phyloP scores from a whole-genome alignment of 92 coral and sea anemone genomes.

The Muricea muricata region DNA sequence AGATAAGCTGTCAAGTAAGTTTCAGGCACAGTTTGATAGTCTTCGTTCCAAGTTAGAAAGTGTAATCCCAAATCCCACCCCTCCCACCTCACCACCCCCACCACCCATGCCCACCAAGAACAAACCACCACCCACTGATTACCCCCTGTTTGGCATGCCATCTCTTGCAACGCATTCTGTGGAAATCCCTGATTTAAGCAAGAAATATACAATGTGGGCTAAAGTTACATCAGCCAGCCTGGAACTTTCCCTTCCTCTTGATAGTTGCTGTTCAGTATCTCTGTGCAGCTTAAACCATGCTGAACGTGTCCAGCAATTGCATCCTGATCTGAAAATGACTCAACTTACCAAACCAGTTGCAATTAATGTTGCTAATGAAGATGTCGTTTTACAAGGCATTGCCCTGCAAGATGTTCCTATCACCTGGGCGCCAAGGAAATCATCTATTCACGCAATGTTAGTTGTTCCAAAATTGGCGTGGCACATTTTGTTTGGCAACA shows the following conservation, averaged over 20 bases:
- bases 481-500: constrained; percentile 52
- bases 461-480: constrained; percentile 53
- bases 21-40: constrained; percentile 30
- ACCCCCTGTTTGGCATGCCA: constrained; percentile 28
- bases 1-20: constrained; percentile 24
- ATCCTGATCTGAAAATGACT: constrained; percentile 35
- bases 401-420: constrained; percentile 61
- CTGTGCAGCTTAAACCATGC: constrained; percentile 56
- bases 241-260: constrained; percentile 44
- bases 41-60: constrained; percentile 21
- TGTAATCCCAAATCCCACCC: neutral
- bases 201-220: constrained; percentile 36
- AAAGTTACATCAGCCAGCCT: constrained; percentile 50
- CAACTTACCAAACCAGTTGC: constrained; percentile 48
- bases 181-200: constrained; percentile 22
- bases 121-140: constrained; percentile 14
- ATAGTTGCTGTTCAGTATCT: constrained; percentile 52
- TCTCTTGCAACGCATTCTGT: neutral
- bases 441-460: constrained; percentile 33
- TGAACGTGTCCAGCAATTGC: constrained; percentile 22
- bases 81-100: constrained; percentile 4
- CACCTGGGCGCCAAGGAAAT: constrained; percentile 44
- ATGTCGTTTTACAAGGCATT: constrained; percentile 26
- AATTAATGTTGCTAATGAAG: constrained; percentile 48
- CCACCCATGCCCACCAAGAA: neutral